These are phyloP conservation scores for Vultur gryphus DNA, from an alignment of 2,797 vertebrate species.

Conservation along the genomic window DNA sequence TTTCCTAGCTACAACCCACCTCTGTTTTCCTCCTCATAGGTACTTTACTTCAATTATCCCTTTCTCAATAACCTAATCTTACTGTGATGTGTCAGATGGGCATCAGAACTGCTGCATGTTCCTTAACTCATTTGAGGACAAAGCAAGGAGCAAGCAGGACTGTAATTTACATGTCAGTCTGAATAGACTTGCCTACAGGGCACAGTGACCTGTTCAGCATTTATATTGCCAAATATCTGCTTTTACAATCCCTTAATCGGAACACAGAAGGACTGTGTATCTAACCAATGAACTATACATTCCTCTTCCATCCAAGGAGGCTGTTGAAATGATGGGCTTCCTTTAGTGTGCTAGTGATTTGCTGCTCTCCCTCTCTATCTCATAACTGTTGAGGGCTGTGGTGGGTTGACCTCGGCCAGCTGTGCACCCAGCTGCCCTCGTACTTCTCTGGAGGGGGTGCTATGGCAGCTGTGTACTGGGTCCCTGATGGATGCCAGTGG, in stretches of 20 bases:
- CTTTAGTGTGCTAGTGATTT: too few relatives aligned
- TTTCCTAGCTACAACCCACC: not conserved
- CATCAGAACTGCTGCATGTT: not conserved
- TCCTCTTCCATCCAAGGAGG: not conserved
- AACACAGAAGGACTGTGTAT: not conserved
- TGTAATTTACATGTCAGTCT: not conserved
- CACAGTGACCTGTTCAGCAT: not conserved
- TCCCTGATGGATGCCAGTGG: not conserved
- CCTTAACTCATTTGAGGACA: not conserved
- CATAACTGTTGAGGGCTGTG: not conserved
- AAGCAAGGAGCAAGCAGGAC: not conserved
- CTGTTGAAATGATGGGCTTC: not conserved
- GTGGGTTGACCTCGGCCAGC: not conserved
- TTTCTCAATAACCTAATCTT: not conserved
- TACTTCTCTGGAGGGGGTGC: not conserved
- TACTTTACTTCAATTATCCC: not conserved
- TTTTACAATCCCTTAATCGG: not conserved
- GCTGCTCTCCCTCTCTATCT: not conserved
- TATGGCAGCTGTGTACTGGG: rapidly evolving
- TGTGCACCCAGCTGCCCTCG: not conserved
- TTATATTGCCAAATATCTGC: not conserved
- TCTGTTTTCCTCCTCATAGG: not conserved
- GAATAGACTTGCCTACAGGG: not conserved
- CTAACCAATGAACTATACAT: not conserved
- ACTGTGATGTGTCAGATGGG: not conserved